These are phyloP conservation scores for Vespertilio murinus DNA, from an alignment of 2,797 vertebrate species.

Conservation along the genomic window DNA sequence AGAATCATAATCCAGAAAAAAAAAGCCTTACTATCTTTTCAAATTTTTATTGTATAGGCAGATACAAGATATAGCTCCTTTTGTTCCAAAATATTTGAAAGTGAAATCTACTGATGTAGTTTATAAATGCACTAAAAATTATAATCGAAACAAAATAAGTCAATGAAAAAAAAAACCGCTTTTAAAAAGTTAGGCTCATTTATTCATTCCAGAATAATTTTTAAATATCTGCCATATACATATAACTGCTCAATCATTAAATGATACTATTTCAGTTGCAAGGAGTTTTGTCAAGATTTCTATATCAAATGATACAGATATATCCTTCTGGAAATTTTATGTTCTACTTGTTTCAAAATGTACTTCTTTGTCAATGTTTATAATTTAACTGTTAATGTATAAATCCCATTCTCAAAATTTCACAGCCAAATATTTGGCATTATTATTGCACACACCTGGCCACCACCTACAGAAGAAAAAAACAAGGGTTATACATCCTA, in stretches of 20 bases:
- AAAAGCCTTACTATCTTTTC: neutral
- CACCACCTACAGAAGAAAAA: neutral
- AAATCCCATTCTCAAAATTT: constrained; percentile 40
- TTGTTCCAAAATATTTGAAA: constrained; percentile 32
- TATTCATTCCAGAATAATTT: constrained; percentile 26
- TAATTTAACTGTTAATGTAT: neutral
- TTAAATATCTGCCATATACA: neutral
- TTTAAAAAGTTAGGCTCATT: constrained; percentile 12
- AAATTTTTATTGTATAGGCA: neutral
- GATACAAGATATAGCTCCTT: neutral
- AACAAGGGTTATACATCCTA: neutral
- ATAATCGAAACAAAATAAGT: neutral
- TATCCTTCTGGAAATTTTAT: neutral
- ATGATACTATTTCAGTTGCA: neutral
- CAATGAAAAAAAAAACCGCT: constrained; percentile 12
- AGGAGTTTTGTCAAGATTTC: constrained; percentile 1
- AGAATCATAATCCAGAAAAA: neutral
- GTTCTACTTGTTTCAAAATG: constrained; percentile 7
- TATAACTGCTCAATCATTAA: neutral
- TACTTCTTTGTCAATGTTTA: constrained; percentile 19
- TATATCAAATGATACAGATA: neutral
- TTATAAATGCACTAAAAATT: constrained; percentile 12
- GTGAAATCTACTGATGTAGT: neutral
- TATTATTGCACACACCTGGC: neutral
- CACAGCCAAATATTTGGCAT: constrained; percentile 1